A percentile compares a stretch with the other conserved stretches of the same genome.
Evolutionary conservation across 2,797 vertebrate genomes (phyloP).

Genomic region (Acanthopagrus latus): DNA sequence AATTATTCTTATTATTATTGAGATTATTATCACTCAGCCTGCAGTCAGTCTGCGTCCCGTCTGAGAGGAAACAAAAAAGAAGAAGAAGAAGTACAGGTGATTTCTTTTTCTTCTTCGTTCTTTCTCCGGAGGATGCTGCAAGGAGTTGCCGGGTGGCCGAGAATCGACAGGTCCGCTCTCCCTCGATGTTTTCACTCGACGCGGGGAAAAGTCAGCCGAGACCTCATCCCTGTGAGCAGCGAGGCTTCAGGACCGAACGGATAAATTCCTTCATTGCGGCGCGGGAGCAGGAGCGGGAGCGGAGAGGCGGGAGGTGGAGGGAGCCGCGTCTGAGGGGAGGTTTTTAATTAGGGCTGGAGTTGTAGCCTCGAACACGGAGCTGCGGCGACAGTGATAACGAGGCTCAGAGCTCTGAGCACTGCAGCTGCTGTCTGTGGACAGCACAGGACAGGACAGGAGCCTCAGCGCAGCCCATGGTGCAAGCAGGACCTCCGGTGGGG

Average conservation of each 20-base stretch:
- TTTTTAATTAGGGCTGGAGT: conserved; percentile 38
- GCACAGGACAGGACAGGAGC: conserved; percentile 4
- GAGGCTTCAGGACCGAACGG: conserved; percentile 26
- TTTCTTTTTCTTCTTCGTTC: too few relatives aligned
- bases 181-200: conserved; percentile 53
- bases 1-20: too few relatives aligned
- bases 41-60: conserved; percentile 14
- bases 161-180: conserved; percentile 23
- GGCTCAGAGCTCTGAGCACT: conserved; percentile 7
- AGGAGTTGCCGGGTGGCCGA: conserved; percentile 26
- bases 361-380: conserved; percentile 32
- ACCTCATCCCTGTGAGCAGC: conserved; percentile 47
- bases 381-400: conserved; percentile 26
- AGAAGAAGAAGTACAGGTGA: background rate
- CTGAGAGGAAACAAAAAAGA: background rate
- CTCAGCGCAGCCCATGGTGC: background rate
- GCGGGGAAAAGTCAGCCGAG: conserved; percentile 49
- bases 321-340: conserved; percentile 18
- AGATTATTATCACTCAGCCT: background rate
- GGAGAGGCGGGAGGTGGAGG: conserved; percentile 7
- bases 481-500: conserved; percentile 5
- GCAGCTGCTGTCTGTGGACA: conserved; percentile 46
- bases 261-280: conserved; percentile 65
- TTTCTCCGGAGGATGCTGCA: conserved; percentile 24
- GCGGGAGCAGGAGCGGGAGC: background rate